Conservation (phyloP, 1,140 invertebrate species). For the Drosophila lacertosa region DNA sequence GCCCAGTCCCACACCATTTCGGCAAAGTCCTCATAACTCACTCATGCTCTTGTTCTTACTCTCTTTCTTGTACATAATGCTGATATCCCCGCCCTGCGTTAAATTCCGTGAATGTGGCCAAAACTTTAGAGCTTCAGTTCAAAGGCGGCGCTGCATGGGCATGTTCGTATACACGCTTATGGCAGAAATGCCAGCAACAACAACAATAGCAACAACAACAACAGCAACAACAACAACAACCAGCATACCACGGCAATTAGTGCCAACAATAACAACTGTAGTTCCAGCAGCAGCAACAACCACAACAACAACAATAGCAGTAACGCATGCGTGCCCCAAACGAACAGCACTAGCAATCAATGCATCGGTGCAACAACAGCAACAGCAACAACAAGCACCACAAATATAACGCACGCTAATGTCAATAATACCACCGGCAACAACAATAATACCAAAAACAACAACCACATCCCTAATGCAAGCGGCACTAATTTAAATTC, state of each 20-base stretch:
- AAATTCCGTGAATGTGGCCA: conserved; percentile 12
- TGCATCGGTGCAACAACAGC: conserved; percentile 33
- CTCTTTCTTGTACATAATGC: conserved; percentile 61
- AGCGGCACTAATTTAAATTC: conserved; percentile 3
- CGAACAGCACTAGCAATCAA: conserved; percentile 22
- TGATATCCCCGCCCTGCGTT: conserved; percentile 30
- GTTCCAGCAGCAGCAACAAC: conserved; percentile 19
- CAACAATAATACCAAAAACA: conserved; percentile 32
- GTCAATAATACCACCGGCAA: conserved; percentile 26
- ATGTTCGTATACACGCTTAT: conserved; percentile 88
- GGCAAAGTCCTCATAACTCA: conserved; percentile 16
- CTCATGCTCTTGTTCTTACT: conserved; percentile 30
- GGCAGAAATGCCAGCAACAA: conserved; percentile 70
- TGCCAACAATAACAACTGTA: conserved; percentile 29
- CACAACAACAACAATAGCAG: conserved; percentile 32
- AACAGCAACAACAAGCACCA: conserved; percentile 36
- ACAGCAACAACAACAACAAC: conserved; percentile 33
- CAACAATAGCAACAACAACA: conserved; percentile 53
- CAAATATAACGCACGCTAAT: conserved; percentile 18
- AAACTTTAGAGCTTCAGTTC: conserved; percentile 91
- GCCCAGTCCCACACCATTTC: not conserved
- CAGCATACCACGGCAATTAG: conserved; percentile 51
- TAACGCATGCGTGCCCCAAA: conserved; percentile 40
- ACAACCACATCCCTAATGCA: conserved; percentile 10
- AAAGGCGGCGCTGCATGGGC: conserved; percentile 90